Evolutionary conservation across 2,113 vertebrate species (phyloP).

Genomic region (Lamprologus speciosus): DNA sequence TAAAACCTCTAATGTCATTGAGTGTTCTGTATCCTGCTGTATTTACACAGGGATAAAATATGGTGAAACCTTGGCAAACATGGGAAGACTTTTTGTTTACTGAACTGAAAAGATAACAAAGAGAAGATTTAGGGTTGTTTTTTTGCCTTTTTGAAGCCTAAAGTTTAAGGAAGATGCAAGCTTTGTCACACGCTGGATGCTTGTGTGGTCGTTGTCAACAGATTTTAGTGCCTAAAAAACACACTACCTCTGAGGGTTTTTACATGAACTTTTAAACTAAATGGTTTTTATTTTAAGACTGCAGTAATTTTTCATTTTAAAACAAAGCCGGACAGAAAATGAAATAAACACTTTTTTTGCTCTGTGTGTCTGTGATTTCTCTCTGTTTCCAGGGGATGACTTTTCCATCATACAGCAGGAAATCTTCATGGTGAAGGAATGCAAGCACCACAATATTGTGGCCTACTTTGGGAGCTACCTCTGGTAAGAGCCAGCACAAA

Average conservation of each 20-base stretch:
- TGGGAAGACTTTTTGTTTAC: not conserved
- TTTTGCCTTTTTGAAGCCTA: not conserved
- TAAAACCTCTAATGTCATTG: not conserved
- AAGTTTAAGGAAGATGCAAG: not conserved
- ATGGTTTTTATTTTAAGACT: not conserved
- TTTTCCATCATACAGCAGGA: conserved; percentile 99
- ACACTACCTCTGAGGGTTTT: not conserved
- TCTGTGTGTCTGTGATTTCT: conserved; percentile 15
- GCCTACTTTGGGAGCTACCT: conserved; percentile 99
- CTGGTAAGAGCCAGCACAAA: conserved; percentile 74
- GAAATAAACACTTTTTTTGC: not conserved
- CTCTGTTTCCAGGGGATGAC: conserved; percentile 86
- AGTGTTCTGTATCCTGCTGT: not conserved
- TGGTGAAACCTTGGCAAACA: not conserved
- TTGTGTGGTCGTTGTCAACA: not conserved
- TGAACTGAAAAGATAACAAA: not conserved
- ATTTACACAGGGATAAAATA: not conserved
- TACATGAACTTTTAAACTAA: not conserved
- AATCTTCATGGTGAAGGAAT: conserved; percentile 99
- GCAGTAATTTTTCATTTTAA: not conserved
- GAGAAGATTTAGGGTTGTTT: not conserved
- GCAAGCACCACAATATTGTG: conserved; percentile 95
- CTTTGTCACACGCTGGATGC: not conserved
- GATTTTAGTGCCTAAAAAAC: not conserved
- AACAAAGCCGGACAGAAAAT: not conserved